These are phyloP conservation scores for Sesamia nonagrioides DNA, from an alignment of 1,140 invertebrate genomes.

Conservation along the genomic window DNA sequence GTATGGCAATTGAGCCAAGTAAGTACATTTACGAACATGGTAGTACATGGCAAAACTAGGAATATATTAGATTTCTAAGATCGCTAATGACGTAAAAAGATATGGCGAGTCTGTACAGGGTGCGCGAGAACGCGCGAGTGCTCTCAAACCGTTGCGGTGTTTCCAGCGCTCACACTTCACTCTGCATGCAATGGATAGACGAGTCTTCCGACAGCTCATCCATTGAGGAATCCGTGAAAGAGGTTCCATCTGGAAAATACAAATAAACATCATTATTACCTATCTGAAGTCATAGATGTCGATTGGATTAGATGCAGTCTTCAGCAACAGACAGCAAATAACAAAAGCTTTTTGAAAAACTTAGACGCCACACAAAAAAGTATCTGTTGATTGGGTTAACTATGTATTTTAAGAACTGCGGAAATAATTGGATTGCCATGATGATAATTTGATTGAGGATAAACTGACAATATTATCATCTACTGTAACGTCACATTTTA, in stretches of 20 bases:
- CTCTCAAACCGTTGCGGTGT: neutral
- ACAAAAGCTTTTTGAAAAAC: no score
- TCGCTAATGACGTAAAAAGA: neutral
- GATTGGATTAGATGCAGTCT: neutral
- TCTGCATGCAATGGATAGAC: conserved; percentile 93
- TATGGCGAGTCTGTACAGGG: conserved; percentile 31
- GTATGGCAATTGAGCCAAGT: neutral
- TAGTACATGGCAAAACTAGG: conserved; percentile 22
- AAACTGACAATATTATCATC: no score
- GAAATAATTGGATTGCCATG: no score
- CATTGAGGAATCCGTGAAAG: conserved; percentile 92
- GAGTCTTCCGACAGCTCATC: conserved; percentile 94
- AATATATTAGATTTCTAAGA: conserved; percentile 40
- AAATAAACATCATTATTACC: neutral
- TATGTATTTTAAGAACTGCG: no score
- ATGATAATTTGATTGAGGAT: no score
- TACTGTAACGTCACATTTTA: no score
- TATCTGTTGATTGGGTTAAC: no score
- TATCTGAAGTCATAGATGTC: neutral
- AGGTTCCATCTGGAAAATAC: conserved; percentile 78
- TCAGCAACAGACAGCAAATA: neutral
- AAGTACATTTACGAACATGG: neutral
- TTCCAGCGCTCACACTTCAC: conserved; percentile 87
- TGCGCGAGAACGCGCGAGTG: neutral
- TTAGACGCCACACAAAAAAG: no score